A percentile compares a stretch with the other conserved stretches of the same genome.
Conservation (phyloP, 2,113 vertebrate species). For the Myiozetetes cayanensis region DNA sequence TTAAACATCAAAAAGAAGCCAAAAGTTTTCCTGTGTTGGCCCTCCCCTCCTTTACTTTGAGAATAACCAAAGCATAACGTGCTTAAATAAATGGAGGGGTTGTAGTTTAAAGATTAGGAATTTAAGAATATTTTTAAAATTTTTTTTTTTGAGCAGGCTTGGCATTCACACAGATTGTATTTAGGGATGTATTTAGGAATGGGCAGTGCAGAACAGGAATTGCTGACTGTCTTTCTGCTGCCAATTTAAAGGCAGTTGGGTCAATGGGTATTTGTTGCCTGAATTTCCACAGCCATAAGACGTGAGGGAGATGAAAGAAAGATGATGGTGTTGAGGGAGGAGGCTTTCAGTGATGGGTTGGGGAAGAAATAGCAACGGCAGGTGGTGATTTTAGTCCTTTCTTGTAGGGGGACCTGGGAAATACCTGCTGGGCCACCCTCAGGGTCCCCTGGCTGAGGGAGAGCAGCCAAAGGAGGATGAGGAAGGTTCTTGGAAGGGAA, state of each 20-base stretch:
- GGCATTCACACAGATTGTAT: background rate
- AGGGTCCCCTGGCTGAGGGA: background rate
- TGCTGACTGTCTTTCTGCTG: background rate
- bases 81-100: background rate
- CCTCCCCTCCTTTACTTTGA: background rate
- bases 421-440: background rate
- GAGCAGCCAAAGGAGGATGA: accelerated
- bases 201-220: background rate
- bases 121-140: too few species aligned
- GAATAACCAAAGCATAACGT: background rate
- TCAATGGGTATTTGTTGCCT: background rate
- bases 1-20: background rate
- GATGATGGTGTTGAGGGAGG: background rate
- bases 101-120: background rate
- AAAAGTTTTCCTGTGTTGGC: background rate
- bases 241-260: background rate
- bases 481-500: background rate
- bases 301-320: background rate
- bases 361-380: background rate
- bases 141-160: background rate
- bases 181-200: background rate
- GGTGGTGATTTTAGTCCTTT: background rate
- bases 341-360: background rate
- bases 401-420: background rate
- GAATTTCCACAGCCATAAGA: background rate